Evolutionary conservation across 2,797 vertebrate species (phyloP), one percentile per base, ranked within the genome.

Genomic region (Cichlasoma orientale): DNA sequence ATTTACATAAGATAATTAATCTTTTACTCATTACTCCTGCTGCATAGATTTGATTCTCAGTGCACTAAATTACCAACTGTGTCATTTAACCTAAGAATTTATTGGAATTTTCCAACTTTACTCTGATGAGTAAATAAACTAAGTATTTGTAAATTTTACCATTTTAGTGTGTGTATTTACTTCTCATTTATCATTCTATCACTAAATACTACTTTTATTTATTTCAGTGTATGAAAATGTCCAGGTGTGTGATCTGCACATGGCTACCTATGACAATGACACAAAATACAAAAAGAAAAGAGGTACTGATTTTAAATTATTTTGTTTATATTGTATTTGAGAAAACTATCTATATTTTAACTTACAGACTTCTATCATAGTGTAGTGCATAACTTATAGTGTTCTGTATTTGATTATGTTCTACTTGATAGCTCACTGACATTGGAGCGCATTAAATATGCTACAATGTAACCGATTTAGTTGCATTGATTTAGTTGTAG

Each of bases 321-420:
- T 14, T 25, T 16, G 25, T 55, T 25, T 7, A 0, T 13, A 13
- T 54, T 6, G 5, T 25, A 55, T 27, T 8, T 25, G 13, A 7
- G 12, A 56, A 56, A 56, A 8, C 13, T 7, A 16, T 4, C 7
- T 27, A 27, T 4, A 56, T 56, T 27, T 27, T 27, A 27, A 23
- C 0, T 16, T 56, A 56, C 13, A 56, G 14, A 14, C 3, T 14
- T 56, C 25, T 27, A 0, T 56, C 23, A 27, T 16, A 7, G 14
- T 27, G 7, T 16, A 38, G 12, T 12, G 36, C 23, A 27, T 9
- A 1, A 27, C 14, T 56, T 56, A 27, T 56, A 56, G 55, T 27
- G 0, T 27, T 27, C 54, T 56, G 0, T 56, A 56, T 56, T 27
- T 56, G 54, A 27, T 56, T 27, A 16, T 56, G 55, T 27, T 8